Conservation (phyloP, 92 coral and sea anemone genomes). For the Epizoanthus ramosus region DNA sequence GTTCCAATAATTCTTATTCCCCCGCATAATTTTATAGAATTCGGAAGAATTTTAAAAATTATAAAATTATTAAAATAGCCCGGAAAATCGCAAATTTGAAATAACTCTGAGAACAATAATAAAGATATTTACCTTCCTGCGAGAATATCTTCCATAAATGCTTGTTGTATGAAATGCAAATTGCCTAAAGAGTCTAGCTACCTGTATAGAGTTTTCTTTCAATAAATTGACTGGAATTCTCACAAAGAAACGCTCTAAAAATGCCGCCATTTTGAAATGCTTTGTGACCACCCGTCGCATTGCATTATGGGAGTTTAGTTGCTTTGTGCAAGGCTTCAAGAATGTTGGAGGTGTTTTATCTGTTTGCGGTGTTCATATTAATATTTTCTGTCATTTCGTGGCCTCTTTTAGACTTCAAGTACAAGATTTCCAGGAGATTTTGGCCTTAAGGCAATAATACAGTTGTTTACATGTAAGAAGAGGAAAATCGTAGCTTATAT, state of each 20-base stretch:
- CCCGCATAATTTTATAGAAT: no score
- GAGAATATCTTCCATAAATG: background rate
- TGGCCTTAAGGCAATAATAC: background rate
- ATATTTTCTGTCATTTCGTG: constrained; percentile 30
- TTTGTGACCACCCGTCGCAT: constrained; percentile 13
- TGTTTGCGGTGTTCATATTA: background rate
- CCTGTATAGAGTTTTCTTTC: background rate
- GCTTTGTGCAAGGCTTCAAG: background rate
- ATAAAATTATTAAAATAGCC: no score
- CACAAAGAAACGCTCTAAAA: constrained; percentile 20
- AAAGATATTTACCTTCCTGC: constrained; percentile 12
- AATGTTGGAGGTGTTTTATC: constrained; percentile 16
- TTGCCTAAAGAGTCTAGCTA: background rate
- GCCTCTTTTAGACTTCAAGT: constrained; percentile 22
- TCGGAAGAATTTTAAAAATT: no score
- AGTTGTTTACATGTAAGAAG: background rate
- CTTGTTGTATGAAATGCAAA: constrained; percentile 13
- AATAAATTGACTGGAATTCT: constrained; percentile 4
- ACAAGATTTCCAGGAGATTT: constrained; percentile 16
- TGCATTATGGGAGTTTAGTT: constrained; percentile 28
- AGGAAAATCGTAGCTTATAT: background rate
- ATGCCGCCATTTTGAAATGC: constrained; percentile 62
- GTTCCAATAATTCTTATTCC: no score
- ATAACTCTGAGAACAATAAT: no score
- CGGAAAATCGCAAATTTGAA: no score